Evolutionary conservation across 2,113 vertebrate genomes (phyloP).

Genomic region (Marmota flaviventris): DNA sequence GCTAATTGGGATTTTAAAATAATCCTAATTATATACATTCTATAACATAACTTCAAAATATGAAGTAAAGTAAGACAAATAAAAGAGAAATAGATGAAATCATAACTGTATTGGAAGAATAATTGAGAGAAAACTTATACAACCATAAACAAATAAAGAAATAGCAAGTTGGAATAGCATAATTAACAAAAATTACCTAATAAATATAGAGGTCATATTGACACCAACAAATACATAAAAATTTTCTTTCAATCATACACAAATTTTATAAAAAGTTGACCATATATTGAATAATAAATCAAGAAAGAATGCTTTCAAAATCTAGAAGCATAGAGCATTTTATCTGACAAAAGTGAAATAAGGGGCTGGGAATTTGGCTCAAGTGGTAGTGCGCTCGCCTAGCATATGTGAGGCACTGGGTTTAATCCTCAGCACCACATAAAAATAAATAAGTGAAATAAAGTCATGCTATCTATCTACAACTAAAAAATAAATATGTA

Average conservation of each 20-base stretch:
- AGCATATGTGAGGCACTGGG: too few species aligned
- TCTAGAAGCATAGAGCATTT: neutral
- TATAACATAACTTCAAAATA: neutral
- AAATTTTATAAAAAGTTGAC: neutral
- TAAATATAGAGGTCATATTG: too few species aligned
- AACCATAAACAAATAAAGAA: neutral
- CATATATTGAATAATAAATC: neutral
- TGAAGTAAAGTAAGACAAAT: neutral
- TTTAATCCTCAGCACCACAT: too few species aligned
- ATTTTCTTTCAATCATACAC: neutral
- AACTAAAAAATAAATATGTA: too few species aligned
- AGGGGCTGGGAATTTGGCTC: neutral
- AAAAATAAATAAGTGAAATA: too few species aligned
- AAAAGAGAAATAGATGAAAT: neutral
- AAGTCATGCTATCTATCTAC: too few species aligned
- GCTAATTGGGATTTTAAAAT: neutral
- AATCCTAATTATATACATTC: neutral
- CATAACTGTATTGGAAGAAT: neutral
- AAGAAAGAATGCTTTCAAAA: neutral
- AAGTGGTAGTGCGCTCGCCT: too few species aligned
- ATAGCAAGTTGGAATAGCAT: neutral
- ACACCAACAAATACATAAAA: rapidly evolving
- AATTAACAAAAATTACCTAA: neutral
- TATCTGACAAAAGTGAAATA: neutral
- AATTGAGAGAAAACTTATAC: neutral